Percentiles rank a stretch among this genome's conserved stretches.
These are phyloP conservation scores for Passerina amoena DNA, from an alignment of 2,113 vertebrate species.

Conservation along the genomic window DNA sequence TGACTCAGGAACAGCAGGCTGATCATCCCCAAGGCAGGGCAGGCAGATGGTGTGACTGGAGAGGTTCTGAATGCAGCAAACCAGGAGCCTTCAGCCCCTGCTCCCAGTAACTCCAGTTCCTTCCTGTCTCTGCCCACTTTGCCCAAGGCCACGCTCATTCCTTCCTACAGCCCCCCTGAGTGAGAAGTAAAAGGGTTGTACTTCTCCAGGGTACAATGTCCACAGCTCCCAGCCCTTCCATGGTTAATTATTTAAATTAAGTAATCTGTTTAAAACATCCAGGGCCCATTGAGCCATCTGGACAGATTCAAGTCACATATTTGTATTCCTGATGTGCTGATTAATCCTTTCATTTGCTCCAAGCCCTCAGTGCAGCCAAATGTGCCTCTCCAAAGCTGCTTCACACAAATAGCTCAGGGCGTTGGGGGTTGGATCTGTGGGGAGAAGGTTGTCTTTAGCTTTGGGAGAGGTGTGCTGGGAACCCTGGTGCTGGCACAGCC, in stretches of 20 bases:
- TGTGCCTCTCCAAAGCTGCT: neutral
- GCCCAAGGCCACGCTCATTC: neutral
- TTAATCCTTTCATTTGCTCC: neutral
- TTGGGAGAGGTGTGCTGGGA: neutral
- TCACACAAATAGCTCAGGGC: neutral
- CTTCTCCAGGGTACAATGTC: neutral
- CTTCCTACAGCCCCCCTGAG: neutral
- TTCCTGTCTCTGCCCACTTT: neutral
- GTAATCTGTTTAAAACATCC: neutral
- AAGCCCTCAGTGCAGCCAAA: neutral
- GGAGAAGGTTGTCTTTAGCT: neutral
- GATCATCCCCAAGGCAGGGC: neutral
- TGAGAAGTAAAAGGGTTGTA: neutral
- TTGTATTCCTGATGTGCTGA: neutral
- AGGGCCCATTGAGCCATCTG: neutral
- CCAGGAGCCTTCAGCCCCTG: neutral
- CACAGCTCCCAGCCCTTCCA: neutral
- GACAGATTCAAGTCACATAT: neutral
- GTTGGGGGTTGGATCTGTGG: neutral
- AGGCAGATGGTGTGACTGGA: neutral
- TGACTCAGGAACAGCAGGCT: neutral
- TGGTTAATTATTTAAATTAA: constrained; percentile 23
- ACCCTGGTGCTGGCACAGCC: neutral
- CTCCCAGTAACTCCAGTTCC: neutral
- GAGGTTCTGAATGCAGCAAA: neutral